Evolutionary conservation across 2,113 vertebrate species (phyloP).

Genomic region (Sander lucioperca): DNA sequence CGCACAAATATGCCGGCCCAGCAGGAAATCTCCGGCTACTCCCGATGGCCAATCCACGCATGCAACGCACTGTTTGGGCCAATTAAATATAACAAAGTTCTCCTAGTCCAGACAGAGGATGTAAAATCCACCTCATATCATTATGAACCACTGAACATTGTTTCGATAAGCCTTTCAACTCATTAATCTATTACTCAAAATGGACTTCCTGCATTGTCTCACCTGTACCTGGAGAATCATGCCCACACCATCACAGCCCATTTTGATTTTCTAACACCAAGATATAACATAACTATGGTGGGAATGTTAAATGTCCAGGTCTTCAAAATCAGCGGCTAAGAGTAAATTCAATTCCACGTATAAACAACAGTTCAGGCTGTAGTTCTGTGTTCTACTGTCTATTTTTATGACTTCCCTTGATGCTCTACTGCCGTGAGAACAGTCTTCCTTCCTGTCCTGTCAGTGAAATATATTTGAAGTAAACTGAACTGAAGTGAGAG

Average conservation of each 20-base stretch:
- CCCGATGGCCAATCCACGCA: no score
- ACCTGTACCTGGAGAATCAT: no score
- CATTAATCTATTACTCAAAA: no score
- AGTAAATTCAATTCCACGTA: background rate
- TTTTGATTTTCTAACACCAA: background rate
- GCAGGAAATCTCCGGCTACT: no score
- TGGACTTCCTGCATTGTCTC: no score
- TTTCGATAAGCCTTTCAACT: no score
- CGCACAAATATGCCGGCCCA: no score
- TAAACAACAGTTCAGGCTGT: background rate
- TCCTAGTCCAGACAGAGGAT: no score
- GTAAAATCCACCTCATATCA: no score
- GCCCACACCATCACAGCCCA: background rate
- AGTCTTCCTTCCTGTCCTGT: conserved; percentile 1
- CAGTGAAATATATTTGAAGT: conserved; percentile 7
- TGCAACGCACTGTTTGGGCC: no score
- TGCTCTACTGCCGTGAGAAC: background rate
- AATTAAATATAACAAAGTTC: no score
- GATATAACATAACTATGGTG: background rate
- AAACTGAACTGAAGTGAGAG: background rate
- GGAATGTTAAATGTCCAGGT: background rate
- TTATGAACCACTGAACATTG: no score
- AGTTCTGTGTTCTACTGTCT: background rate
- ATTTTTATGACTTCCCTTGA: background rate
- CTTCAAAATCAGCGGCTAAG: background rate